phyloP scores from a whole-genome alignment of 1,140 invertebrate species.

The Leptonema lineaticorne region DNA sequence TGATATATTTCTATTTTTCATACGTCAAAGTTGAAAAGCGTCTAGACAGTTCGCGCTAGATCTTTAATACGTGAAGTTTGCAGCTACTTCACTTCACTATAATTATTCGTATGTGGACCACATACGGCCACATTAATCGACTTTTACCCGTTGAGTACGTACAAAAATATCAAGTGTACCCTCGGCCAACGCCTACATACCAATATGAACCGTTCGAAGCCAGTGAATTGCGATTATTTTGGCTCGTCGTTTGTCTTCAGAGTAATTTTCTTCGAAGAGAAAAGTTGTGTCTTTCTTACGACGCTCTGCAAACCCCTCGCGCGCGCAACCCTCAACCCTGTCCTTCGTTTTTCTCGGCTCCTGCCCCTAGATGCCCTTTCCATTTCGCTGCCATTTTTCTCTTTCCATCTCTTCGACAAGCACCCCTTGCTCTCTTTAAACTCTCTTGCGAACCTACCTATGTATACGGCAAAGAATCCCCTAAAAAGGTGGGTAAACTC shows the following conservation, averaged over 20 bases:
- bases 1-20: too few relatives aligned
- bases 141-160: too few relatives aligned
- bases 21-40: too few relatives aligned
- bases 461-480: not conserved
- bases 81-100: too few relatives aligned
- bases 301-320: not conserved
- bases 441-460: not conserved
- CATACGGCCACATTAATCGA: too few relatives aligned
- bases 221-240: slow-evolving; percentile 23
- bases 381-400: slow-evolving; percentile 1
- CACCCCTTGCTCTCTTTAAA: slow-evolving; percentile 2
- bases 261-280: slow-evolving; percentile 27
- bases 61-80: too few relatives aligned
- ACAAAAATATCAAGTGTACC: too few relatives aligned
- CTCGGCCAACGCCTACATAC: too few relatives aligned
- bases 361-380: slow-evolving; percentile 10
- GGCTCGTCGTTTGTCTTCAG: slow-evolving; percentile 18
- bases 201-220: too few relatives aligned
- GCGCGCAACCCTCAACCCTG: too few relatives aligned
- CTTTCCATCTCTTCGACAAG: not conserved
- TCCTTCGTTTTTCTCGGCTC: too few relatives aligned
- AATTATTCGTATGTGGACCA: not conserved
- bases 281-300: slow-evolving; percentile 28
- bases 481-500: slow-evolving; percentile 4
- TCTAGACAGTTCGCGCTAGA: too few relatives aligned